Evolutionary conservation across 1,140 invertebrate genomes (phyloP).

Genomic region (Drosophila nikananu): DNA sequence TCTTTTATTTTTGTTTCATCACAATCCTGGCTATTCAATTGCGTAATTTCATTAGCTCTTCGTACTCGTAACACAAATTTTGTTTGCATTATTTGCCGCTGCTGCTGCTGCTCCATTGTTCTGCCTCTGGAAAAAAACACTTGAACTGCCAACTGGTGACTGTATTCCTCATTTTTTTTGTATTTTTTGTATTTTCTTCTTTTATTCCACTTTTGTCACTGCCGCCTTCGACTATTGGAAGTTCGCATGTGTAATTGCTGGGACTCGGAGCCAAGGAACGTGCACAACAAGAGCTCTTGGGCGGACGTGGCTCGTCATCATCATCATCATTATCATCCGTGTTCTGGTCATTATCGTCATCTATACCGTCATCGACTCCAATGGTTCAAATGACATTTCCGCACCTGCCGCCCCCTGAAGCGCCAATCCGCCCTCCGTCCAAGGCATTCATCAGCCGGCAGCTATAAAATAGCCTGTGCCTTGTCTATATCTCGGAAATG

Average conservation of each 20-base stretch:
- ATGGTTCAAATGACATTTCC: slow-evolving; percentile 57
- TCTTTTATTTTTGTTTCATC: slow-evolving; percentile 4
- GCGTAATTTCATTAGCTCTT: slow-evolving; percentile 69
- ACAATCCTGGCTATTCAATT: slow-evolving; percentile 49
- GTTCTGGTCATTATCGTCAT: slow-evolving; percentile 33
- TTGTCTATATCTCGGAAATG: slow-evolving; percentile 38
- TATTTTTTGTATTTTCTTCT: slow-evolving; percentile 8
- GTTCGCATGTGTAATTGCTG: slow-evolving; percentile 45
- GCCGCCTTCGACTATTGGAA: slow-evolving; percentile 30
- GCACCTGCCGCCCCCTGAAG: slow-evolving; percentile 24
- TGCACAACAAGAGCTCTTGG: slow-evolving; percentile 65
- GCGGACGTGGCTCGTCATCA: slow-evolving; percentile 61
- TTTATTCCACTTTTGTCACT: slow-evolving; percentile 21
- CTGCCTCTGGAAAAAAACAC: slow-evolving; percentile 47
- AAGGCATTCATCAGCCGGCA: slow-evolving; percentile 41
- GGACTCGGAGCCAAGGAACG: slow-evolving; percentile 46
- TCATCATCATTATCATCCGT: slow-evolving; percentile 20
- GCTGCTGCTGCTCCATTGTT: slow-evolving; percentile 37
- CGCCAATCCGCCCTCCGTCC: slow-evolving; percentile 5
- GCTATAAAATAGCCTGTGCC: slow-evolving; percentile 57
- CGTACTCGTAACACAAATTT: slow-evolving; percentile 35
- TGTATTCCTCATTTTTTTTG: slow-evolving; percentile 20
- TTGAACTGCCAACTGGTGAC: slow-evolving; percentile 49
- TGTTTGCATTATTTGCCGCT: slow-evolving; percentile 38
- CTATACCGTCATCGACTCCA: slow-evolving; percentile 52